phyloP scores from a whole-genome alignment of 2,113 vertebrate genomes.

The Eulacestoma nigropectus region DNA sequence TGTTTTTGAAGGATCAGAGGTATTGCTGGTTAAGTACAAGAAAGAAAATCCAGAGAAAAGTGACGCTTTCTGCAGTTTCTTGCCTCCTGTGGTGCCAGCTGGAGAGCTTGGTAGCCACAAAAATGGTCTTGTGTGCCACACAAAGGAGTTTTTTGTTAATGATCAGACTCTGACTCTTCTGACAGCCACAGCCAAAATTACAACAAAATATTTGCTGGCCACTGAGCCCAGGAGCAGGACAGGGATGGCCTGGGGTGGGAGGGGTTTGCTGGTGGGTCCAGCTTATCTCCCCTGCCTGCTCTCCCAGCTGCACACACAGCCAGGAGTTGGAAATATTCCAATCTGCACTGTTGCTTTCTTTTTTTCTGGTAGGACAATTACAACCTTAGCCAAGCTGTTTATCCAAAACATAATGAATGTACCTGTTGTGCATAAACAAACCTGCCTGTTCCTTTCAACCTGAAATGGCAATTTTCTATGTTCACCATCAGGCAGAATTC shows the following conservation, averaged over 20 bases:
- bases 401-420: not conserved
- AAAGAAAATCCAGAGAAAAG: not conserved
- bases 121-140: not conserved
- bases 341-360: not conserved
- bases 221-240: not conserved
- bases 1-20: not conserved
- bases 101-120: not conserved
- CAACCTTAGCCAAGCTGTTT: not conserved
- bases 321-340: not conserved
- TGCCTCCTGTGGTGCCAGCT: not conserved
- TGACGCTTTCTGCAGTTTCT: not conserved
- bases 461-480: slow-evolving; percentile 52
- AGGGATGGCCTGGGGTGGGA: not conserved
- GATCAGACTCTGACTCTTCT: not conserved
- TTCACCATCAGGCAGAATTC: slow-evolving; percentile 57
- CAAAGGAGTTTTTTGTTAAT: not conserved
- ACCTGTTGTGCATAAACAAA: not conserved
- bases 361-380: not conserved
- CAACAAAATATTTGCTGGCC: not conserved
- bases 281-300: not conserved
- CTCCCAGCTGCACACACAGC: not conserved
- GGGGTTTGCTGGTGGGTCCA: not conserved
- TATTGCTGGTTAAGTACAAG: not conserved
- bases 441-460: not conserved
- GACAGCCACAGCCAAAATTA: not conserved